A percentile compares a stretch with the other conserved stretches of the same genome.
phyloP scores from a whole-genome alignment of 2,888 invertebrate genomes.

The Leptogaster cylindrica region DNA sequence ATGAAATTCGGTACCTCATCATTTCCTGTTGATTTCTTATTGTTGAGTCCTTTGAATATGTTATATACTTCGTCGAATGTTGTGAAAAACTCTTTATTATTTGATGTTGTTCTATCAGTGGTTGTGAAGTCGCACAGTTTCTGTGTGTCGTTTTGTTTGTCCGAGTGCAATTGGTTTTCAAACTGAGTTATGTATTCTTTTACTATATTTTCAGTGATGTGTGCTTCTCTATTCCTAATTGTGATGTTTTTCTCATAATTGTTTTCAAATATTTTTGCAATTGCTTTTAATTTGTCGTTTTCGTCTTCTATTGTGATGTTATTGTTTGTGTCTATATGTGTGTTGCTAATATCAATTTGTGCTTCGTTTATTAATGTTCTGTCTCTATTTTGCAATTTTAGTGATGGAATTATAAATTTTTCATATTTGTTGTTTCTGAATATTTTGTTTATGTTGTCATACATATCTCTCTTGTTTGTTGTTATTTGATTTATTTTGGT shows the following conservation, averaged over 20 bases:
- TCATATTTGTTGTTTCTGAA: background rate
- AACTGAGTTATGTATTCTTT: background rate
- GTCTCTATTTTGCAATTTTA: background rate
- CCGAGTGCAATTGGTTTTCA: background rate
- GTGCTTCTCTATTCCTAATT: background rate
- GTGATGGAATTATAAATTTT: background rate
- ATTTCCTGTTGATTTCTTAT: background rate
- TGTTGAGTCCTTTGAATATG: background rate
- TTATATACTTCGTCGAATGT: background rate
- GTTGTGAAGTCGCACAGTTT: too few species aligned
- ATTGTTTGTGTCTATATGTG: background rate
- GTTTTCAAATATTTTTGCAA: background rate
- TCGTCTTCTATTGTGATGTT: background rate
- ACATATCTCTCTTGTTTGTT: background rate
- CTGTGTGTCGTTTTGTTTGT: background rate
- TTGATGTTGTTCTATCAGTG: background rate
- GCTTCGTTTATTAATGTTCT: background rate
- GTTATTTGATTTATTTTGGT: background rate
- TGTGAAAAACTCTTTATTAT: background rate
- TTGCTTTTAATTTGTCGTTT: too few species aligned
- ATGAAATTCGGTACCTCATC: background rate
- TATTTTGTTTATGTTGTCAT: background rate
- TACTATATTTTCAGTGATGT: background rate
- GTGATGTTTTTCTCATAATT: background rate
- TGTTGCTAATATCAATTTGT: background rate